These are phyloP conservation scores for Hydrophis major DNA, from an alignment of 2,797 vertebrate species.

Conservation along the genomic window DNA sequence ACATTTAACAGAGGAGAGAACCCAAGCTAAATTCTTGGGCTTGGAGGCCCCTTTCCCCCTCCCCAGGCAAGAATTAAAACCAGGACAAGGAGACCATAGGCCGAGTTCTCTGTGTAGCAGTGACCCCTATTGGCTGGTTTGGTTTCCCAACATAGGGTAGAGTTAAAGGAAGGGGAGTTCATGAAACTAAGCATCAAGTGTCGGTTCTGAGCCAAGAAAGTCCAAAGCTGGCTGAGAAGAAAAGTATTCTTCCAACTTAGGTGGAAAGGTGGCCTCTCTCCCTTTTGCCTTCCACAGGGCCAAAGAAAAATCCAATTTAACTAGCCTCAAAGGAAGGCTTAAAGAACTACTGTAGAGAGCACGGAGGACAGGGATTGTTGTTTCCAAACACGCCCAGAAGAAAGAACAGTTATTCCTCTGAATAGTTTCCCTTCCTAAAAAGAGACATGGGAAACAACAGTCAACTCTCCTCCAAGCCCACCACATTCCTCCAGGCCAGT, in stretches of 20 bases:
- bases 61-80: not conserved
- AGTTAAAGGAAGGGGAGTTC: not conserved
- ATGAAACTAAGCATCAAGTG: not conserved
- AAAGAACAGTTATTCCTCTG: not conserved
- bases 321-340: not conserved
- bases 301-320: not conserved
- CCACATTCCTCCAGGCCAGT: not conserved
- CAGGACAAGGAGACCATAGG: not conserved
- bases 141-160: not conserved
- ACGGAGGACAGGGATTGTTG: not conserved
- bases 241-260: not conserved
- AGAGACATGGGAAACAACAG: not conserved
- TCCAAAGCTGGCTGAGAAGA: not conserved
- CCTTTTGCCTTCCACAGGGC: not conserved
- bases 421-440: not conserved
- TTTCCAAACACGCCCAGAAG: not conserved
- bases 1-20: not conserved
- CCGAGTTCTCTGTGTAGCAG: not conserved
- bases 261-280: not conserved
- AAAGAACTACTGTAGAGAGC: not conserved
- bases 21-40: not conserved
- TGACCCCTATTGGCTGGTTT: conserved; percentile 19
- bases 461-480: not conserved
- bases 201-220: not conserved
- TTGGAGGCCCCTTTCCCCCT: not conserved